Evolutionary conservation across 2,888 invertebrate species (phyloP), one percentile per base, ranked within the genome.

Genomic region (Alviniconcha strummeri): DNA sequence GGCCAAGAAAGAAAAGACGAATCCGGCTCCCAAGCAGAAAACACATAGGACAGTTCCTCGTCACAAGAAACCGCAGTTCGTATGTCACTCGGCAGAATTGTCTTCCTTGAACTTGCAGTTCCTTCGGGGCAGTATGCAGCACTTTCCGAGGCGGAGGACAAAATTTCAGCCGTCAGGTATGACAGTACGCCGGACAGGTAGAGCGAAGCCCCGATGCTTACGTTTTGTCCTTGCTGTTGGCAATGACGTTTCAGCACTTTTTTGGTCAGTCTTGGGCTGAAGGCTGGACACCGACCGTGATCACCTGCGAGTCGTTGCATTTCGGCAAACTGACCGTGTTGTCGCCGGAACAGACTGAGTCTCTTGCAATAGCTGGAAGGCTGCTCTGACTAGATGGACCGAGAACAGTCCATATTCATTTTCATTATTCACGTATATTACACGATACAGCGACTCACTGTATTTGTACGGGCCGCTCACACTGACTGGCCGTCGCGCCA

Each of bases 151-250:
- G 80, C 67, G 19, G n/a, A 36, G 69, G 80, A 69, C 55, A 80
- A 15, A 7, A 71, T 19, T 52, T 80, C 80, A 11, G 80, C 80
- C n/a, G 55, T 69, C 67, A 71, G 55, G 55, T 80, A 80, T n/a
- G 80, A 80, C 55, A 80, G 55, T 54, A 80, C 80, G 17, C 80
- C 80, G 11, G 69, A 69, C 55, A 80, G 69, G 56, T 80, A 80
- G 55, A 80, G 11, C 11, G 80, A 69, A 15, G 80, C 80, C 11
- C 80, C 80, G 9, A 13, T 0, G 11, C 80, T 80, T 17, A 55
- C 80, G n/a, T 2, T 4, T 0, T 60, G 19, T 36, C 8, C 64
- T 9, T 13, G n/a, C n/a, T 69, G 52, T 11, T 60, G 17, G 17
- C 54, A 55, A 9, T 17, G 17, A 17, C 57, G 76, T n/a, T 15